phyloP scores from a whole-genome alignment of 2,113 vertebrate species.

The Tragelaphus scriptus region DNA sequence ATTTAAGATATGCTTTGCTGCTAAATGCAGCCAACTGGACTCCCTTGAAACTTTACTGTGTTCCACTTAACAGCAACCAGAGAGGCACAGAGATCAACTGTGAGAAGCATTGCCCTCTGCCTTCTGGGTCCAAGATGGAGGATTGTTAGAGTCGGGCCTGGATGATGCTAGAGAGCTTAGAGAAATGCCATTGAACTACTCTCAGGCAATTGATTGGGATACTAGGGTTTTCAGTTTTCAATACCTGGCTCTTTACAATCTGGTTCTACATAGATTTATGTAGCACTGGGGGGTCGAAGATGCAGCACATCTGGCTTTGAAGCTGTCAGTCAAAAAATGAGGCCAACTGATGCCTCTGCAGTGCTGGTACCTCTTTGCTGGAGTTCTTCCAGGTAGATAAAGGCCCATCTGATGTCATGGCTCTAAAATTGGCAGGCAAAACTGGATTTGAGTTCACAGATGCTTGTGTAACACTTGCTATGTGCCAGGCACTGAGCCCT shows the following conservation, averaged over 20 bases:
- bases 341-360: slow-evolving; percentile 41
- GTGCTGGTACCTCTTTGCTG: not conserved
- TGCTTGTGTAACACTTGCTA: not conserved
- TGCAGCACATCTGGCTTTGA: slow-evolving; percentile 11
- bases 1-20: not conserved
- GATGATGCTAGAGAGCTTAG: slow-evolving; percentile 39
- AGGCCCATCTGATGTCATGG: not conserved
- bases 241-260: slow-evolving; percentile 61
- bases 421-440: not conserved
- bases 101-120: not conserved
- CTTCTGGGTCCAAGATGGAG: slow-evolving; percentile 31
- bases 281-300: slow-evolving; percentile 43
- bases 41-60: not conserved
- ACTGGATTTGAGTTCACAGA: not conserved
- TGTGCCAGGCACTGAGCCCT: not conserved
- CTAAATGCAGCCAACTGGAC: not conserved
- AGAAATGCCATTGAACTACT: slow-evolving; percentile 33
- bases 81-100: not conserved
- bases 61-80: not conserved
- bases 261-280: slow-evolving; percentile 70
- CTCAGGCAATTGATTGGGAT: slow-evolving; percentile 53
- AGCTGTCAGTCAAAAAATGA: slow-evolving; percentile 67
- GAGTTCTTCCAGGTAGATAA: slow-evolving; percentile 33
- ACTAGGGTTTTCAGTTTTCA: slow-evolving; percentile 68
- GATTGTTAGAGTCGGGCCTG: not conserved